Evolutionary conservation across 1,140 invertebrate species (phyloP).

Genomic region (Matsumurasca onukii): DNA sequence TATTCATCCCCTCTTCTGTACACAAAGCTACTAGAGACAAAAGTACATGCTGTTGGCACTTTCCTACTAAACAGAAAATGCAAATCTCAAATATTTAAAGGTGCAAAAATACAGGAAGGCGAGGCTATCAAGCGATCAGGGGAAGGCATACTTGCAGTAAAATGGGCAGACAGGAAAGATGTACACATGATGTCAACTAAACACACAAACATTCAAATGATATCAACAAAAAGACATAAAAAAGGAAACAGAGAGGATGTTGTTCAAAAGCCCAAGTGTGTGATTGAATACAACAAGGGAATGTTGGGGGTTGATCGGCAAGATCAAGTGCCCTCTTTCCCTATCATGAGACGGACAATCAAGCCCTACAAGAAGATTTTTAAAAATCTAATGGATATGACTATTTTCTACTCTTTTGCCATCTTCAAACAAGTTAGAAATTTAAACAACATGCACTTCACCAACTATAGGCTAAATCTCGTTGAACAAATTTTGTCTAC

Average conservation of each 20-base stretch:
- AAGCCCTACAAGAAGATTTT: conserved; percentile 6
- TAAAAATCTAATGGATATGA: background rate
- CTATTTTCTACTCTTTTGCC: background rate
- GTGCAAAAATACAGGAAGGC: background rate
- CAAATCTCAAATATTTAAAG: background rate
- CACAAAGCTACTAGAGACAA: background rate
- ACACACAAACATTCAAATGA: background rate
- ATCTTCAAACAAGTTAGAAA: background rate
- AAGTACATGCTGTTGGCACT: background rate
- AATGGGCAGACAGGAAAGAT: background rate
- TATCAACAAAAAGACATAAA: background rate
- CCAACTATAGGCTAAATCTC: background rate
- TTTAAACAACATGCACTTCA: background rate
- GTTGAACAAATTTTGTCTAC: background rate
- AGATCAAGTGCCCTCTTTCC: background rate
- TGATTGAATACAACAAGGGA: background rate
- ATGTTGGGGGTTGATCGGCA: background rate
- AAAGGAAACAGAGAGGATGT: background rate
- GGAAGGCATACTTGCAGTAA: background rate
- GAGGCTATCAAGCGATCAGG: background rate
- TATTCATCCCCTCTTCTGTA: background rate
- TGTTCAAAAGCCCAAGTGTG: background rate
- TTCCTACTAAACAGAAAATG: background rate
- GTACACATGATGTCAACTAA: background rate
- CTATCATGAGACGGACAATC: background rate